Conservation (phyloP, 2,797 vertebrate genomes). For the Champsocephalus esox region DNA sequence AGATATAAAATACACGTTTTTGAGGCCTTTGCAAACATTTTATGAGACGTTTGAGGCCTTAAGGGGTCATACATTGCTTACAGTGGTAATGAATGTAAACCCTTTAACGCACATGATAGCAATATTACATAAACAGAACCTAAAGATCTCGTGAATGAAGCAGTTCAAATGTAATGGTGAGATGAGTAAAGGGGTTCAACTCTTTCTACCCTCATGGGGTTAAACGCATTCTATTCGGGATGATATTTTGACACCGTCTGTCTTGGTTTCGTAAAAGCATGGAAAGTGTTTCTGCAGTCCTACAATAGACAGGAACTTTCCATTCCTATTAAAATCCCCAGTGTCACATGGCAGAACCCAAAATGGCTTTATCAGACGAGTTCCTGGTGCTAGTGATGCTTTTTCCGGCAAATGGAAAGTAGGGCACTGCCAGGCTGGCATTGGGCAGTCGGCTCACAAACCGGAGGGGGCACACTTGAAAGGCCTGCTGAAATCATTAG, state of each 20-base stretch:
- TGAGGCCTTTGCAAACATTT: neutral
- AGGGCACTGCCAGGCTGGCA: conserved; percentile 69
- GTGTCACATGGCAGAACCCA: conserved; percentile 76
- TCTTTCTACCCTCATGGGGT: conserved; percentile 46
- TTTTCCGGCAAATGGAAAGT: conserved; percentile 77
- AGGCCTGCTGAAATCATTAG: conserved; percentile 58
- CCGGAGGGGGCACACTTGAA: conserved; percentile 52
- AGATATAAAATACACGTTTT: neutral
- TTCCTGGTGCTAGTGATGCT: conserved; percentile 66
- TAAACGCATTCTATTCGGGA: conserved; percentile 48
- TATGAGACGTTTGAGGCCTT: neutral
- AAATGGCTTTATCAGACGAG: conserved; percentile 82
- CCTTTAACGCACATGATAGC: neutral
- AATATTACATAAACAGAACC: neutral
- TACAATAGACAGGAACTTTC: conserved; percentile 77
- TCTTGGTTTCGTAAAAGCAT: conserved; percentile 50
- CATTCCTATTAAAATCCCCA: conserved; percentile 78
- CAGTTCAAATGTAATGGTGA: neutral
- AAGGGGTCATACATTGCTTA: neutral
- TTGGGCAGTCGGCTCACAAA: conserved; percentile 53
- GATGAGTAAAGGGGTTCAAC: neutral
- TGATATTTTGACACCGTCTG: conserved; percentile 58
- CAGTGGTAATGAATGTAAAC: neutral
- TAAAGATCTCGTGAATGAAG: neutral
- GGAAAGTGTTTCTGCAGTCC: conserved; percentile 75